Percentiles rank a stretch among this genome's conserved stretches.
phyloP scores from a whole-genome alignment of 2,113 vertebrate species.

The Podarcis raffonei region DNA sequence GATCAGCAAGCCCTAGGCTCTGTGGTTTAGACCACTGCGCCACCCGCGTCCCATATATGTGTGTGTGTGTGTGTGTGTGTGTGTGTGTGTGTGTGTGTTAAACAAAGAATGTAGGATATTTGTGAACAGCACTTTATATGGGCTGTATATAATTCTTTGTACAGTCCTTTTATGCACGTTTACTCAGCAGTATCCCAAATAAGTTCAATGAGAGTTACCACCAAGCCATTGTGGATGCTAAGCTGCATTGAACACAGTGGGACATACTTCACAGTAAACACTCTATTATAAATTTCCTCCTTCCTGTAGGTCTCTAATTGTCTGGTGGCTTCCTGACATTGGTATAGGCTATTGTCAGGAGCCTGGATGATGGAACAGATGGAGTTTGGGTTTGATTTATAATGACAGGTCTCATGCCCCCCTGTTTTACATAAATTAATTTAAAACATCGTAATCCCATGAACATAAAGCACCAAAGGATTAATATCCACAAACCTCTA shows the following conservation, averaged over 20 bases:
- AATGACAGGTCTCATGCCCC: neutral
- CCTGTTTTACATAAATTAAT: neutral
- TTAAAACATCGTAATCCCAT: neutral
- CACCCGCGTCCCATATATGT: too few species aligned
- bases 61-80: too few species aligned
- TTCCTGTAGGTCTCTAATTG: neutral
- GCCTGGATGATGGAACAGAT: neutral
- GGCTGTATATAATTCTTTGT: neutral
- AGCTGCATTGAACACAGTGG: neutral
- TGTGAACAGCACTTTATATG: neutral
- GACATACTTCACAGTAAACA: neutral
- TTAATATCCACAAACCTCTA: neutral
- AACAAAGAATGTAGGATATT: neutral
- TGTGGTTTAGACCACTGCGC: too few species aligned
- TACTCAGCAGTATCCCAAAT: neutral
- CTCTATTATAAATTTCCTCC: neutral
- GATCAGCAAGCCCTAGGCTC: too few species aligned
- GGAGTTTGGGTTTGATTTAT: neutral
- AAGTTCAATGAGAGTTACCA: neutral
- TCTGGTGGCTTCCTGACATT: neutral
- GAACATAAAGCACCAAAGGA: conserved; percentile 6
- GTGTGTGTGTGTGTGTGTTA: too few species aligned
- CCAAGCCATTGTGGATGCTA: neutral
- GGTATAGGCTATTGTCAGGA: neutral
- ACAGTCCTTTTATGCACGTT: neutral